Conservation (phyloP, 2,888 invertebrate species). For the Hedychridium roseum region DNA sequence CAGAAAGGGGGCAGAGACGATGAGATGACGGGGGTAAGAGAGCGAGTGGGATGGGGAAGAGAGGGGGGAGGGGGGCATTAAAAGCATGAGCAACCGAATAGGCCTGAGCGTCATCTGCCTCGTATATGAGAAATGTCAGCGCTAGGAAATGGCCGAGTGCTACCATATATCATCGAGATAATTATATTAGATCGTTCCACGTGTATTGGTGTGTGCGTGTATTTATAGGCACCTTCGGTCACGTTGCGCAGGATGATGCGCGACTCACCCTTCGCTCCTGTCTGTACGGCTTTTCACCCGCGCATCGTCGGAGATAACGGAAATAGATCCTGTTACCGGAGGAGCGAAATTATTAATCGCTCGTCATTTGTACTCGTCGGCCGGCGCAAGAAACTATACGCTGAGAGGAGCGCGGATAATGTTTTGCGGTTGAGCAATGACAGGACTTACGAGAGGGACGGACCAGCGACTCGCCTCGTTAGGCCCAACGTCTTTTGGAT, state of each 20-base stretch:
- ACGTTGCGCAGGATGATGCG: constrained; percentile 22
- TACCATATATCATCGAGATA: constrained; percentile 58
- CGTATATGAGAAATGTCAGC: constrained; percentile 47
- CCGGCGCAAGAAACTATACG: too few species aligned
- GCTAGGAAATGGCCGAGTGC: constrained; percentile 46
- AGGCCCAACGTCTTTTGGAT: too few species aligned
- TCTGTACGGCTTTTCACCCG: not conserved
- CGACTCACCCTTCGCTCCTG: constrained; percentile 2
- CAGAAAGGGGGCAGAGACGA: too few species aligned
- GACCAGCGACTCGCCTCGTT: too few species aligned
- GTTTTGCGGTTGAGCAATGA: too few species aligned
- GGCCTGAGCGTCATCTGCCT: constrained; percentile 39
- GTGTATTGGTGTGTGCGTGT: constrained; percentile 21
- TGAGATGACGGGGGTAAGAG: too few species aligned
- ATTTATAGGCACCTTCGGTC: constrained; percentile 41
- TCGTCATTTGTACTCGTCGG: constrained; percentile 34
- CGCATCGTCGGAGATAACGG: constrained; percentile 32
- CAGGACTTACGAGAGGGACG: too few species aligned
- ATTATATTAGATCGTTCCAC: constrained; percentile 56
- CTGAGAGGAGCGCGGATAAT: too few species aligned
- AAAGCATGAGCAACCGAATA: constrained; percentile 38
- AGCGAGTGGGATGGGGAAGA: too few species aligned
- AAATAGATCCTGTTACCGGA: constrained; percentile 18
- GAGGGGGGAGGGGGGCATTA: too few species aligned
- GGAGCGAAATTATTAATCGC: constrained; percentile 40